Conservation (phyloP, 1,140 invertebrate genomes). For the Drosophila sproati region DNA sequence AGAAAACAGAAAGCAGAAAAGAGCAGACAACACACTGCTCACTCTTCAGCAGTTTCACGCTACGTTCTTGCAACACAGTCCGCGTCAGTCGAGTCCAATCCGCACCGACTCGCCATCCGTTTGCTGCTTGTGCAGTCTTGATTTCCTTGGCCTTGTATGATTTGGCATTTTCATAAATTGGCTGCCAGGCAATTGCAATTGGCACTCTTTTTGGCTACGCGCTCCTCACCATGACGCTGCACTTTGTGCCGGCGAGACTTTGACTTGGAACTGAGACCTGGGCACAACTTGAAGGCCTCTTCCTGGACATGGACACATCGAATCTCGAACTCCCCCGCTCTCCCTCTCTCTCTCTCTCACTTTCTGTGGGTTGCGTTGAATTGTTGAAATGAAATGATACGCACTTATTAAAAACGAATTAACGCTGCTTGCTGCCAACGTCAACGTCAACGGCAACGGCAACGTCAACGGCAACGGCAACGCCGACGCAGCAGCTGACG, state of each 20-base stretch:
- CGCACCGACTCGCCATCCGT: background rate
- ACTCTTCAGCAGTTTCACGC: slow-evolving; percentile 66
- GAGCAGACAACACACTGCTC: slow-evolving; percentile 24
- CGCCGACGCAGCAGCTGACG: slow-evolving; percentile 60
- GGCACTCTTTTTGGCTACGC: slow-evolving; percentile 71
- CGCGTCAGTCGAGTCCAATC: background rate
- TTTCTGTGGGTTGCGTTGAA: slow-evolving; percentile 57
- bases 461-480: too few relatives aligned
- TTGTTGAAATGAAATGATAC: slow-evolving; percentile 83
- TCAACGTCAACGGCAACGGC: slow-evolving; percentile 1
- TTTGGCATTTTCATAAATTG: slow-evolving; percentile 82
- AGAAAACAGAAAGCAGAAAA: background rate
- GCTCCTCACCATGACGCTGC: slow-evolving; percentile 51
- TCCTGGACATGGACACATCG: slow-evolving; percentile 16
- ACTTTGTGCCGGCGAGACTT: slow-evolving; percentile 46
- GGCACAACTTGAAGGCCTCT: slow-evolving; percentile 11
- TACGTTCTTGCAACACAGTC: slow-evolving; percentile 31
- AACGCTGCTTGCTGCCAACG: slow-evolving; percentile 75
- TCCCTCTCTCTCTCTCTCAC: background rate
- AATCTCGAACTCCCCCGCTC: slow-evolving; percentile 11
- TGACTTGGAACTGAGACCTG: slow-evolving; percentile 35
- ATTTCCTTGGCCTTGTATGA: slow-evolving; percentile 82
- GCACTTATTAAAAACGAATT: slow-evolving; percentile 83
- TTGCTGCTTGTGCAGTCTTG: slow-evolving; percentile 69
- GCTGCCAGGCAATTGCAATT: slow-evolving; percentile 82